phyloP scores from a whole-genome alignment of 2,797 vertebrate genomes.

The Naso thynnoides region DNA sequence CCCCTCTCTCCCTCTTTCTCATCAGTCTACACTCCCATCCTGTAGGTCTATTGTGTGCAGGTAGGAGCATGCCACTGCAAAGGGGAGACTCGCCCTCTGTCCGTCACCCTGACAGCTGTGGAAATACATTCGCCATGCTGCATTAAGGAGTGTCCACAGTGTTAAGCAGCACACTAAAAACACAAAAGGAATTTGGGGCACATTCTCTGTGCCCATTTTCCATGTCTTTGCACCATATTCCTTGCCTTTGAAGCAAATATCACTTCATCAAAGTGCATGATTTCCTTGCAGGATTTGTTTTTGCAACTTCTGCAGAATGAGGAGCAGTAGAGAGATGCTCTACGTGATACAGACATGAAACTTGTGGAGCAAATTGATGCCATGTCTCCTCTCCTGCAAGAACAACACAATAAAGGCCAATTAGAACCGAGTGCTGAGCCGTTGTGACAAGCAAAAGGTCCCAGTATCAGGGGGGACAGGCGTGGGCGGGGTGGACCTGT shows the following conservation, averaged over 20 bases:
- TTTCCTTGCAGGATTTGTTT: slow-evolving; percentile 28
- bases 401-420: slow-evolving; percentile 77
- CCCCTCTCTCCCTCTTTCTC: slow-evolving; percentile 26
- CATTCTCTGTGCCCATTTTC: slow-evolving; percentile 45
- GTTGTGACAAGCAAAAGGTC: slow-evolving; percentile 79
- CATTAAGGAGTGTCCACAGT: slow-evolving; percentile 70
- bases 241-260: slow-evolving; percentile 17
- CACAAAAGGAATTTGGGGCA: slow-evolving; percentile 61
- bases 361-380: slow-evolving; percentile 28
- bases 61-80: slow-evolving; percentile 86
- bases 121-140: slow-evolving; percentile 92
- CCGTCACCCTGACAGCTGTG: slow-evolving; percentile 93
- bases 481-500: slow-evolving; percentile 83
- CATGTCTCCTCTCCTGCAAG: slow-evolving; percentile 38
- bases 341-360: slow-evolving; percentile 34
- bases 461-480: slow-evolving; percentile 78
- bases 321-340: slow-evolving; percentile 3
- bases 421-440: slow-evolving; percentile 64
- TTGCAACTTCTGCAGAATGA: slow-evolving; percentile 20
- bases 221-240: slow-evolving; percentile 28
- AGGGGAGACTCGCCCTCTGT: slow-evolving; percentile 86
- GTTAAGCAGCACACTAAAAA: slow-evolving; percentile 63
- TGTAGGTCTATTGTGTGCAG: slow-evolving; percentile 90
- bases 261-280: slow-evolving; percentile 15
- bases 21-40: slow-evolving; percentile 46